Percentiles rank a stretch among this genome's conserved stretches.
These are phyloP conservation scores for Mizuhopecten yessoensis DNA, from an alignment of 1,140 invertebrate species.

Conservation along the genomic window DNA sequence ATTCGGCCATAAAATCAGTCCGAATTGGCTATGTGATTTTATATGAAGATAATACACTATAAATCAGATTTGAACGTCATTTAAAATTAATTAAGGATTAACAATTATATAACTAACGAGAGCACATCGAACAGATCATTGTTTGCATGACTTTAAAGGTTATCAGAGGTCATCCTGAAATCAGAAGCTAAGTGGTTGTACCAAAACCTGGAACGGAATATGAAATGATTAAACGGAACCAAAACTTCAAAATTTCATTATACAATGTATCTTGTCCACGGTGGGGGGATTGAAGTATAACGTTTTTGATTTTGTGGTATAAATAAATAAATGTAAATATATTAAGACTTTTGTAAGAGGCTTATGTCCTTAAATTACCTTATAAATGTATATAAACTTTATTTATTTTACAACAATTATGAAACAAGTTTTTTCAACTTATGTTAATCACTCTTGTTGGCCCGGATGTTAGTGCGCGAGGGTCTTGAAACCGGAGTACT, in stretches of 20 bases:
- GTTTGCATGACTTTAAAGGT: neutral
- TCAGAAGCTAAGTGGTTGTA: neutral
- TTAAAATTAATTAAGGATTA: neutral
- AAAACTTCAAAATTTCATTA: neutral
- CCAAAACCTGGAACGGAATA: neutral
- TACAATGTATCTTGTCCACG: too few species aligned
- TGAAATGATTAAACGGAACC: neutral
- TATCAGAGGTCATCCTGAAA: slow-evolving; percentile 5
- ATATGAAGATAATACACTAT: neutral
- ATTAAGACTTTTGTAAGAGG: too few species aligned
- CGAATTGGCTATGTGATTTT: neutral
- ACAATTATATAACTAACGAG: neutral
- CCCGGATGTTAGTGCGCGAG: too few species aligned
- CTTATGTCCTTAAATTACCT: too few species aligned
- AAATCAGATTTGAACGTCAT: neutral
- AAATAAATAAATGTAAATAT: too few species aligned
- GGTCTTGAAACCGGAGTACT: too few species aligned
- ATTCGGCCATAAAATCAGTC: neutral
- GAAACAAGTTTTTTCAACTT: too few species aligned
- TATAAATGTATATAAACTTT: too few species aligned
- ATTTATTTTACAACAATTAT: too few species aligned
- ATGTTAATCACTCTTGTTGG: too few species aligned
- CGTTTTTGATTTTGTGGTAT: too few species aligned
- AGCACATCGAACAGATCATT: neutral
- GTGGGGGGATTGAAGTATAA: too few species aligned